Conservation (phyloP, 2,113 vertebrate genomes). For the Electrona antarctica region DNA sequence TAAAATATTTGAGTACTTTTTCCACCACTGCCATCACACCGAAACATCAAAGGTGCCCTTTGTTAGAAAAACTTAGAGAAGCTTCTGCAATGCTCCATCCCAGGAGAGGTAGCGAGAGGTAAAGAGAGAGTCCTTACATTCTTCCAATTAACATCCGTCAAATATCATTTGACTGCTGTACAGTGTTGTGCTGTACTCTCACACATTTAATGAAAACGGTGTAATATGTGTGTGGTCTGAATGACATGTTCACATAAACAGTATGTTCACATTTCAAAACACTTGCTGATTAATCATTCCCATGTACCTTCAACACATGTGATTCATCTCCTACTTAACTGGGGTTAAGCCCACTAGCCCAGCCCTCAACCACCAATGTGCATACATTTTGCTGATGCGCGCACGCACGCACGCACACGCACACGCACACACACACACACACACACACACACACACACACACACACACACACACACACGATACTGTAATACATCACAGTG, state of each 20-base stretch:
- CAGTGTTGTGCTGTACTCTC: not conserved
- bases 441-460: no score
- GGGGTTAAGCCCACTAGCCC: no score
- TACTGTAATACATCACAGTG: no score
- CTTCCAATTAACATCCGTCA: slow-evolving; percentile 17
- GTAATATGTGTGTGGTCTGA: not conserved
- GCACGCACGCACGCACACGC: no score
- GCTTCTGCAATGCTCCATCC: slow-evolving; percentile 14
- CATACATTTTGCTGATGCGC: no score
- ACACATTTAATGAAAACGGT: slow-evolving; percentile 13
- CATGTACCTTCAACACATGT: not conserved
- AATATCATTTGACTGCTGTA: slow-evolving; percentile 9
- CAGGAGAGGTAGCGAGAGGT: not conserved
- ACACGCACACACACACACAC: no score
- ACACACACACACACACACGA: no score
- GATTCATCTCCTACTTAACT: no score
- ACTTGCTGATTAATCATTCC: not conserved
- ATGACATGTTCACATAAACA: not conserved
- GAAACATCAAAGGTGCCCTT: slow-evolving; percentile 25
- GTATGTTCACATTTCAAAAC: not conserved
- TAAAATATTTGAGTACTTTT: no score
- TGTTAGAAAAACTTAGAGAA: slow-evolving; percentile 30
- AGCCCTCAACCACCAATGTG: no score
- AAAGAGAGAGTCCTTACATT: not conserved
- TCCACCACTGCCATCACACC: no score